Percentiles rank a stretch among this genome's conserved stretches.
Evolutionary conservation across 2,797 vertebrate species (phyloP).

Genomic region (Sphenodon punctatus): DNA sequence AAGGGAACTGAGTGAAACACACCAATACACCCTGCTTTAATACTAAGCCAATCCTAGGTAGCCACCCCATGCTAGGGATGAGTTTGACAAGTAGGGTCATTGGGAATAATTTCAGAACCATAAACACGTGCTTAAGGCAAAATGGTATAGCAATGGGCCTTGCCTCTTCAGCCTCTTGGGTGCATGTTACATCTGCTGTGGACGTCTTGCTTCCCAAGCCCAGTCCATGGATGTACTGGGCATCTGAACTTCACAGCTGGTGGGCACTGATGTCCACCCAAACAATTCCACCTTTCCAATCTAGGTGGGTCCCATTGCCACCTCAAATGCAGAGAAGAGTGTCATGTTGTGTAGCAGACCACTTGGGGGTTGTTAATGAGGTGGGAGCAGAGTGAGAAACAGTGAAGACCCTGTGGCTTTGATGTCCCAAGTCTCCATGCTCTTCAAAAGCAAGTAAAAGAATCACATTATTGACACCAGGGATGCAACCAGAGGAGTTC

Average conservation of each 20-base stretch:
- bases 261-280: neutral
- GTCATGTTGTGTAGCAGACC: neutral
- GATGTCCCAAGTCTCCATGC: slow-evolving; percentile 13
- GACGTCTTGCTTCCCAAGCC: neutral
- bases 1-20: neutral
- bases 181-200: slow-evolving; percentile 3
- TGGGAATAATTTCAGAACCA: neutral
- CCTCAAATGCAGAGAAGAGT: neutral
- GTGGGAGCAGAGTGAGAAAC: rapidly evolving
- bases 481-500: too few relatives aligned
- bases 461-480: neutral
- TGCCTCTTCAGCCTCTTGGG: neutral
- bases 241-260: slow-evolving; percentile 1
- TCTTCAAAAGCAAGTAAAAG: neutral
- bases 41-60: slow-evolving; percentile 2
- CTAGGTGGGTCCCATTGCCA: neutral
- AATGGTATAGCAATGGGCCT: neutral
- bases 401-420: neutral
- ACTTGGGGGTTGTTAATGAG: too few relatives aligned
- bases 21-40: neutral
- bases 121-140: neutral
- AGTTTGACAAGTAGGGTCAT: slow-evolving; percentile 10
- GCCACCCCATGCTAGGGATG: neutral
- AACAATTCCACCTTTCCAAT: slow-evolving; percentile 26
- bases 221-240: neutral